Conservation (phyloP, 2,888 invertebrate species). For the Raillietiella orientalis region DNA sequence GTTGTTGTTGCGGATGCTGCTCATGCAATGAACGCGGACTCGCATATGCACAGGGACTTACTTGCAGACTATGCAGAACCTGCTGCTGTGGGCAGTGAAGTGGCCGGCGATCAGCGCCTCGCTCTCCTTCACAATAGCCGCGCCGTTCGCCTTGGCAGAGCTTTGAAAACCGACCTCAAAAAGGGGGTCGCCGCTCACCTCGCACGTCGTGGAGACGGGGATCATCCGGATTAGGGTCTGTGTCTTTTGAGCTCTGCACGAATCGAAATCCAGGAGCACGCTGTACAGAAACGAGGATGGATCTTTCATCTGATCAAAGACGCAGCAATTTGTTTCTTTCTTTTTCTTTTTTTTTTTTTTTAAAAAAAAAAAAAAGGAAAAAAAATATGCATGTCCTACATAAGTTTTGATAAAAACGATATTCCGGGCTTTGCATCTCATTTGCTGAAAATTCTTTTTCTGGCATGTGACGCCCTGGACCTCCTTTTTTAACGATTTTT, state of each 20-base stretch:
- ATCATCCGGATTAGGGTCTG: conserved; percentile 40
- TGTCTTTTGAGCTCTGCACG: conserved; percentile 32
- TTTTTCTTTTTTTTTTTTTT: too few relatives aligned
- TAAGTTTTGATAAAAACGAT: conserved; percentile 54
- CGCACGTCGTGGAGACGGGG: conserved; percentile 48
- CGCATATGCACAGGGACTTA: conserved; percentile 8
- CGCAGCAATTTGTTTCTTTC: too few relatives aligned
- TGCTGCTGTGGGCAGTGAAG: conserved; percentile 31
- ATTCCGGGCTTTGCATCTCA: conserved; percentile 47
- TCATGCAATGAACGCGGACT: too few relatives aligned
- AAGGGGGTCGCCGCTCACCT: conserved; percentile 11
- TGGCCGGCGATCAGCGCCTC: conserved; percentile 32
- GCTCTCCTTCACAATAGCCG: conserved; percentile 33
- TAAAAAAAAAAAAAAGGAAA: too few relatives aligned
- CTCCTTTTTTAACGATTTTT: conserved; percentile 10
- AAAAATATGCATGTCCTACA: too few relatives aligned
- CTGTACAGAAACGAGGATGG: too few relatives aligned
- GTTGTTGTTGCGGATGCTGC: conserved; percentile 38
- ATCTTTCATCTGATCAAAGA: too few relatives aligned
- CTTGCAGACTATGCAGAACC: conserved; percentile 42
- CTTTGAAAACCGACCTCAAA: conserved; percentile 2
- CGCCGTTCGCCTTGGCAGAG: conserved; percentile 23
- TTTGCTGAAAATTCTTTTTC: conserved; percentile 23
- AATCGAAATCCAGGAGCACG: too few relatives aligned
- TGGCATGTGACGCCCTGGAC: conserved; percentile 7